A percentile compares a stretch with the other conserved stretches of the same genome.
Evolutionary conservation across 2,888 invertebrate species (phyloP).

Genomic region (Cryptops parisi): DNA sequence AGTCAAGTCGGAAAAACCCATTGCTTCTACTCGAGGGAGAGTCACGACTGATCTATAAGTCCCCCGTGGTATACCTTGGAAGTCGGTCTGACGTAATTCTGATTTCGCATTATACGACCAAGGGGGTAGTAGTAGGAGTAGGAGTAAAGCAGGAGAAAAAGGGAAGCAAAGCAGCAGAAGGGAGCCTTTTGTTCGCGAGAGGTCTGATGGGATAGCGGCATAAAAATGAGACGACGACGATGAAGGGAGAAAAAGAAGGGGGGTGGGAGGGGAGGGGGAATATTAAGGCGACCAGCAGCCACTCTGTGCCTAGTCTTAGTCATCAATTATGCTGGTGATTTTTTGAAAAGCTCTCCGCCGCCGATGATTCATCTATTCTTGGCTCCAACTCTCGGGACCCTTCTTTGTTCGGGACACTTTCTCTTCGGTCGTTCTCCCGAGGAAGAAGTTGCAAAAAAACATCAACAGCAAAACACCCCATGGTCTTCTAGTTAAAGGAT

Average conservation of each 20-base stretch:
- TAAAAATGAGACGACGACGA: no score
- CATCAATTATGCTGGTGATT: conserved; percentile 11
- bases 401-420: neutral
- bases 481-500: no score
- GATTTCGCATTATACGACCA: neutral
- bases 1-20: neutral
- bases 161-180: neutral
- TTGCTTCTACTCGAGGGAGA: neutral
- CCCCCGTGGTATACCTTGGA: neutral
- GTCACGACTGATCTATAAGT: neutral
- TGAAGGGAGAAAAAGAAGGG: conserved; percentile 8
- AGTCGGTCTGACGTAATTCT: neutral
- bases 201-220: conserved; percentile 11
- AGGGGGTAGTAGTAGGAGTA: neutral
- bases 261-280: conserved; percentile 8
- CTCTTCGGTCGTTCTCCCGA: no score
- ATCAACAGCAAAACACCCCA: no score
- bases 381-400: neutral
- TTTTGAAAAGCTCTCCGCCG: neutral
- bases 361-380: conserved; percentile 13
- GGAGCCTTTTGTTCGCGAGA: neutral
- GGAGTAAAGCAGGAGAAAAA: neutral
- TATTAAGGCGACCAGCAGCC: conserved; percentile 8
- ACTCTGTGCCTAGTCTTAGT: conserved; percentile 9
- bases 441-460: no score